Evolutionary conservation across 2,888 invertebrate species (phyloP).

Genomic region (Escarpia spicata): DNA sequence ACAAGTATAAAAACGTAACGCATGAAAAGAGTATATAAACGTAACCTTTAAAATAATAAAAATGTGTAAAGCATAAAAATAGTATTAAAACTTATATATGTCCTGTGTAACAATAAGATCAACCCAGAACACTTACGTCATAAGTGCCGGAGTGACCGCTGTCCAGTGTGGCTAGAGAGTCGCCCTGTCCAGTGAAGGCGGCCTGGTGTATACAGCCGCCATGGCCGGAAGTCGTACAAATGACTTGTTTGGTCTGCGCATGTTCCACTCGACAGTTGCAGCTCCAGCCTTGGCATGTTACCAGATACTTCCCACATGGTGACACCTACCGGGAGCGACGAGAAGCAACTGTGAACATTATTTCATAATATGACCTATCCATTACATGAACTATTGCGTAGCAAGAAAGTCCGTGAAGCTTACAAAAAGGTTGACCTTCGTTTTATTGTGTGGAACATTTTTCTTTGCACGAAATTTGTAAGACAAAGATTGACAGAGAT

Average conservation of each 20-base stretch:
- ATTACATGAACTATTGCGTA: too few relatives aligned
- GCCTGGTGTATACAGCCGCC: slow-evolving; percentile 25
- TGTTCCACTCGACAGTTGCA: slow-evolving; percentile 21
- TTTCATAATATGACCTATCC: neutral
- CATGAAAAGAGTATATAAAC: too few relatives aligned
- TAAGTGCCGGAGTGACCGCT: slow-evolving; percentile 32
- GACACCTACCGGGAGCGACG: neutral
- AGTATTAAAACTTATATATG: too few relatives aligned
- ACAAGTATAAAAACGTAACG: too few relatives aligned
- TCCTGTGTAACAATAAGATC: too few relatives aligned
- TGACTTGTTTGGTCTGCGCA: neutral
- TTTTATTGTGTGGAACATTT: too few relatives aligned
- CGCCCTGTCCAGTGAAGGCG: slow-evolving; percentile 28
- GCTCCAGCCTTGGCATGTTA: slow-evolving; percentile 34
- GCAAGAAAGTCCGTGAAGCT: too few relatives aligned
- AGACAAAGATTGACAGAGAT: too few relatives aligned
- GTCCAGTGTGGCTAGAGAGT: slow-evolving; percentile 28
- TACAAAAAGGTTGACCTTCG: too few relatives aligned
- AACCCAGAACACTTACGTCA: slow-evolving; percentile 22
- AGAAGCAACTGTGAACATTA: neutral
- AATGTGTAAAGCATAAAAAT: too few relatives aligned
- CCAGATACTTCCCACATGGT: slow-evolving; percentile 26
- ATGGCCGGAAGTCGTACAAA: slow-evolving; percentile 22
- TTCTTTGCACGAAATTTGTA: too few relatives aligned
- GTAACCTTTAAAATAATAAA: too few relatives aligned